Conservation (phyloP, 2,113 vertebrate species). For the Gavialis gangeticus region DNA sequence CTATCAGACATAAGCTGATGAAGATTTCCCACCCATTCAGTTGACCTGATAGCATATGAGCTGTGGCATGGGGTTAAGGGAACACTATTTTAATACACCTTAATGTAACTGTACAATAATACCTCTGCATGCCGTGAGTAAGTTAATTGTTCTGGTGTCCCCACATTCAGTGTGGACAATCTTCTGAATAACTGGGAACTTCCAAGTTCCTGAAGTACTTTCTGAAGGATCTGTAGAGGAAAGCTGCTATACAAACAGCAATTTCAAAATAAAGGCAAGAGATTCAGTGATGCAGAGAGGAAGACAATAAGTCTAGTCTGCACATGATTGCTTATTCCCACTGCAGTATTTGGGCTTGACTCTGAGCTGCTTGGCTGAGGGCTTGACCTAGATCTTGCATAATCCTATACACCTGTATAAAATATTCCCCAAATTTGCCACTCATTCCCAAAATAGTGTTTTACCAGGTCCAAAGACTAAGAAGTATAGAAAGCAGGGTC, state of each 20-base stretch:
- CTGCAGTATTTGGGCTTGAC: neutral
- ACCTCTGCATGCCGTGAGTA: neutral
- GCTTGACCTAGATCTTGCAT: neutral
- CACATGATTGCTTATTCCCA: neutral
- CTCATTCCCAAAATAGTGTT: neutral
- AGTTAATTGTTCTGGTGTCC: neutral
- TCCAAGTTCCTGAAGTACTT: too few relatives aligned
- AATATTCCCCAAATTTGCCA: neutral
- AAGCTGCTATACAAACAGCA: neutral
- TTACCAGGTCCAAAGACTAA: neutral
- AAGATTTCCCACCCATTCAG: neutral
- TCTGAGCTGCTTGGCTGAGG: neutral
- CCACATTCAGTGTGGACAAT: neutral
- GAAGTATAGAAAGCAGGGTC: neutral
- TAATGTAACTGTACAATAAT: neutral
- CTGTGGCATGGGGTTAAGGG: neutral
- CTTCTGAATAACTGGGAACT: neutral
- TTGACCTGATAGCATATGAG: neutral
- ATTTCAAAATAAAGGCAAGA: neutral
- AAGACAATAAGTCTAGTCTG: neutral
- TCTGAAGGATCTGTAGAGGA: neutral
- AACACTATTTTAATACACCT: neutral
- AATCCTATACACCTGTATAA: neutral
- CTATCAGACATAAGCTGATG: neutral
- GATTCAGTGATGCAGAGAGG: too few relatives aligned